Evolutionary conservation across 2,113 vertebrate genomes (phyloP), one percentile per base, ranked within the genome.

Genomic region (Apteryx mantelli): DNA sequence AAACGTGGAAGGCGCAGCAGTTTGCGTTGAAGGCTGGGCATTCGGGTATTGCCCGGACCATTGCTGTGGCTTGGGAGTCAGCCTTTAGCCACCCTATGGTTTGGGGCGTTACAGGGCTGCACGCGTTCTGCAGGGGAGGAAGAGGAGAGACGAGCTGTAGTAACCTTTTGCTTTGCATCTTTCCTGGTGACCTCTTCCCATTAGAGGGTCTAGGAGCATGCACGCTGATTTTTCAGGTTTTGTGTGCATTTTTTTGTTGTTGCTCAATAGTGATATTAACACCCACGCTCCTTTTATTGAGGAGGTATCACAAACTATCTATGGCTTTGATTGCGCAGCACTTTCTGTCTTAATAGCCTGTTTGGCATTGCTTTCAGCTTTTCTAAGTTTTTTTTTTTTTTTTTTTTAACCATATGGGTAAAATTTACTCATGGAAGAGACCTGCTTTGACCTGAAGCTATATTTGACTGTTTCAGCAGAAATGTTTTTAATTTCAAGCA

Each of bases 71-170:
- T 1, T 6, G 0, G n/a, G 42, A 1, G 14, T 1, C 0, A 7
- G 25, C 5, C 1, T 2, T 20, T 2, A 85, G 13, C 44, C 2
- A 5, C 9, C 0, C 6, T 2, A 0, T 0, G 0, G 9, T 5
- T 21, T 0, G 0, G 15, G 11, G 2, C 0, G 25, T 53, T 16
- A 4, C 6, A 13, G 32, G 3, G 48, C 13, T 5, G 1, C 97
- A 97, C 0, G 0, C 0, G 0, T 69, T 2, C 97, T 97, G 93
- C 22, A 42, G 65, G 46, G 50, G 63, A 83, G 50, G 55, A 52
- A 56, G 26, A 83, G 40, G 25, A 91, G 55, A 64, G 38, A 75
- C 16, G 42, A 44, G 3, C 74, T 9, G 17, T 34, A n/a, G 52
- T 60, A 13, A 30, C 78, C 15, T 24, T 44, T 52, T 24, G 9